Conservation (phyloP, 1,140 invertebrate species). For the Hesperophylax magnus region DNA sequence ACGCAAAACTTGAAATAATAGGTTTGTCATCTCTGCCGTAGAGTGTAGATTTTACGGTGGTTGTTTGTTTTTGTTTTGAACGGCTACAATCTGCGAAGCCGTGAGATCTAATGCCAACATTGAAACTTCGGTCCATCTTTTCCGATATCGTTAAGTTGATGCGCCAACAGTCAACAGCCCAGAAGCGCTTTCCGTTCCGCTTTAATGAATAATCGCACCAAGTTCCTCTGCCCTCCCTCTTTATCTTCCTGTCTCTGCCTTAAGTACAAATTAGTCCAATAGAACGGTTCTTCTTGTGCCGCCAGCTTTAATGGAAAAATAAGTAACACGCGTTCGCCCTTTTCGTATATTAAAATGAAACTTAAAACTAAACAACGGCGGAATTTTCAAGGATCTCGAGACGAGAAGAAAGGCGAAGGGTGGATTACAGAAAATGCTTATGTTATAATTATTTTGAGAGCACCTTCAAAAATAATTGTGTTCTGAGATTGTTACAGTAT, state of each 20-base stretch:
- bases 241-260: too few relatives aligned
- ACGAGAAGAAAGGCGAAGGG: too few relatives aligned
- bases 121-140: not conserved
- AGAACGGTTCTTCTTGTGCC: not conserved
- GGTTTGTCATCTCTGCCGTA: too few relatives aligned
- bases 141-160: not conserved
- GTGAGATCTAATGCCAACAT: not conserved
- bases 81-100: not conserved
- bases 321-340: conserved; percentile 1
- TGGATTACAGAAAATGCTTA: too few relatives aligned
- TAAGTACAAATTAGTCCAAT: not conserved
- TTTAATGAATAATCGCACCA: not conserved
- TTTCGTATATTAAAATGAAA: not conserved
- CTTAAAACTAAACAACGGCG: not conserved
- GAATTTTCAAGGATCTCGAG: too few relatives aligned
- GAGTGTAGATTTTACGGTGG: too few relatives aligned
- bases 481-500: too few relatives aligned
- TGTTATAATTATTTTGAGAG: too few relatives aligned
- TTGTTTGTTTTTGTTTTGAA: not conserved
- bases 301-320: conserved; percentile 12
- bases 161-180: not conserved
- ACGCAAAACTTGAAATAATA: too few relatives aligned
- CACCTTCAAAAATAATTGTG: too few relatives aligned
- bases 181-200: not conserved
- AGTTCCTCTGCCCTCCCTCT: too few relatives aligned